Conservation (phyloP, 2,797 vertebrate species). For the Propithecus perrieri region DNA sequence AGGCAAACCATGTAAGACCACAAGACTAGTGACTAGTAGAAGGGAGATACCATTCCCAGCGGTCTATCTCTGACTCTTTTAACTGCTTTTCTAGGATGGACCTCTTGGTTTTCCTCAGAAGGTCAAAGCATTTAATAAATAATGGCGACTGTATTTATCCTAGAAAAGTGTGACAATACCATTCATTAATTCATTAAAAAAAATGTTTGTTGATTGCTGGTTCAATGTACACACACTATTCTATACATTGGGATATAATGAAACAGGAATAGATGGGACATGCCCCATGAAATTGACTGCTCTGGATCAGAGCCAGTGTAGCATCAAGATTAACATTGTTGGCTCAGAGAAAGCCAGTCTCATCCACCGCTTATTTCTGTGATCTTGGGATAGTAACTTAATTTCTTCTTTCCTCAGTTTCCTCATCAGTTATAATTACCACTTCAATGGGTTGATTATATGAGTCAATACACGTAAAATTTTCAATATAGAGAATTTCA, state of each 20-base stretch:
- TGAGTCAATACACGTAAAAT: neutral
- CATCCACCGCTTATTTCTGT: neutral
- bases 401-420: neutral
- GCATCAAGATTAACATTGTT: neutral
- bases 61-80: neutral
- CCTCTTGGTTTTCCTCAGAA: neutral
- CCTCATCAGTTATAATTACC: neutral
- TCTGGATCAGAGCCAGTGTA: neutral
- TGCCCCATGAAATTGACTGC: neutral
- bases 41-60: accelerated
- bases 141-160: neutral
- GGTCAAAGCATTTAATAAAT: neutral
- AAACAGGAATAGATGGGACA: neutral
- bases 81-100: neutral
- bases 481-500: neutral
- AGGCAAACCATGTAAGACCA: neutral
- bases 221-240: neutral
- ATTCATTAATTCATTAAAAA: neutral
- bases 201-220: neutral
- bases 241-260: neutral
- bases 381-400: neutral
- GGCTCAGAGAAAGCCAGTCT: neutral
- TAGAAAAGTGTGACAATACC: neutral
- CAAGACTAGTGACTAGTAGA: neutral
- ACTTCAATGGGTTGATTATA: neutral